phyloP scores from a whole-genome alignment of 2,888 invertebrate genomes.

The Agrotis segetum region DNA sequence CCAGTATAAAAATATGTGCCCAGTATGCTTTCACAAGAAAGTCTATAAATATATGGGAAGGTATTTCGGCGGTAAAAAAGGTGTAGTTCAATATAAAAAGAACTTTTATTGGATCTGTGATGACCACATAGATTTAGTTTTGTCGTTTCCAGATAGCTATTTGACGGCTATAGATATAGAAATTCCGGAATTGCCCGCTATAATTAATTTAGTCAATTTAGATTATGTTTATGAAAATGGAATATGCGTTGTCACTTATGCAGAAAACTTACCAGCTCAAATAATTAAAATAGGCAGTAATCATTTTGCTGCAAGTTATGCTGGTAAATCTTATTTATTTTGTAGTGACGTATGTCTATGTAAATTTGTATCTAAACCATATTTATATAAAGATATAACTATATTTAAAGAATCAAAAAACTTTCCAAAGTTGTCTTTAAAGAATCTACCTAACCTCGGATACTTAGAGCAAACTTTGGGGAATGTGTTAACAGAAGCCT shows the following conservation, averaged over 20 bases:
- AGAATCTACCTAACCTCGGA: slow-evolving; percentile 90
- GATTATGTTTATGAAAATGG: slow-evolving; percentile 88
- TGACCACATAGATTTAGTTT: slow-evolving; percentile 87
- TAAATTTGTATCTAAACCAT: slow-evolving; percentile 89
- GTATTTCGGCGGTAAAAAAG: slow-evolving; percentile 88
- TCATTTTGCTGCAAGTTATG: slow-evolving; percentile 86
- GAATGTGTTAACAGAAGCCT: slow-evolving; percentile 88
- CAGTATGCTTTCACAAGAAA: slow-evolving; percentile 88
- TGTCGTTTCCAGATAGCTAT: slow-evolving; percentile 82
- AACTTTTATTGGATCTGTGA: slow-evolving; percentile 92
- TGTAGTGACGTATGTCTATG: slow-evolving; percentile 87
- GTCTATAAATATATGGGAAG: slow-evolving; percentile 81
- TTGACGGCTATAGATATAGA: slow-evolving; percentile 68
- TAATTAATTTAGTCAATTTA: slow-evolving; percentile 81
- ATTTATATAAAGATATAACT: slow-evolving; percentile 85
- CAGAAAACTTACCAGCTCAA: slow-evolving; percentile 88
- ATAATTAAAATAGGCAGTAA: slow-evolving; percentile 83
- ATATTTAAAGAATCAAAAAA: slow-evolving; percentile 80
- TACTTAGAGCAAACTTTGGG: slow-evolving; percentile 92
- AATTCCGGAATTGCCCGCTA: slow-evolving; percentile 89
- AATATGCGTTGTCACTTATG: slow-evolving; percentile 92
- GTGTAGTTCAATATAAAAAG: slow-evolving; percentile 90
- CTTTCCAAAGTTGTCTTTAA: slow-evolving; percentile 84
- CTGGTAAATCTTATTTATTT: slow-evolving; percentile 90
- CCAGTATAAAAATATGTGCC: slow-evolving; percentile 90